These are phyloP conservation scores for Colostygia pectinataria DNA, from an alignment of 2,888 invertebrate genomes.

Conservation along the genomic window DNA sequence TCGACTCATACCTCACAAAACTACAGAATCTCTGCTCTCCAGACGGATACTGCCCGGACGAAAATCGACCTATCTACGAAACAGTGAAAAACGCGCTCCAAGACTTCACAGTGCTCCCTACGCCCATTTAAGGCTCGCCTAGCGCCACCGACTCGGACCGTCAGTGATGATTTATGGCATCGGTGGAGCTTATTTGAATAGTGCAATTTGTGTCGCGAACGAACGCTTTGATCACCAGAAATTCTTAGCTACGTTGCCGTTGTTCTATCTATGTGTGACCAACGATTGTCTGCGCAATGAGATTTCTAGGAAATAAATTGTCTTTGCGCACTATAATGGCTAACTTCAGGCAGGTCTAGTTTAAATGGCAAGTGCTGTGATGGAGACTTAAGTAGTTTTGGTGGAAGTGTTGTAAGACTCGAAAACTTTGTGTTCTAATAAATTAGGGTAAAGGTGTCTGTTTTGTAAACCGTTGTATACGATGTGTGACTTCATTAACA, in stretches of 20 bases:
- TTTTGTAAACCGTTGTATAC: slow-evolving; percentile 82
- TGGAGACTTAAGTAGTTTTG: slow-evolving; percentile 18
- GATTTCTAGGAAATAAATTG: not conserved
- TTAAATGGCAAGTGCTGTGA: not conserved
- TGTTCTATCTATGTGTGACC: not conserved
- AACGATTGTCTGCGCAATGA: not conserved
- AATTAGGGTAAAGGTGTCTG: slow-evolving; percentile 65
- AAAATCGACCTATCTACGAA: slow-evolving; percentile 93
- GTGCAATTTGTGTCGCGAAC: slow-evolving; percentile 38
- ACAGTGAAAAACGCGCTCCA: slow-evolving; percentile 95
- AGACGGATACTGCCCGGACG: slow-evolving; percentile 91
- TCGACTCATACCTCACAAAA: slow-evolving; percentile 96
- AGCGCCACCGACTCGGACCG: slow-evolving; percentile 78
- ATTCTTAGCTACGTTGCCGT: slow-evolving; percentile 24
- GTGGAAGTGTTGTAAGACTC: slow-evolving; percentile 31
- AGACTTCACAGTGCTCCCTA: slow-evolving; percentile 95
- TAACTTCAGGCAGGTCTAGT: not conserved
- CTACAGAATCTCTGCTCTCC: slow-evolving; percentile 95
- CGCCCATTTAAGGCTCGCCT: slow-evolving; percentile 89
- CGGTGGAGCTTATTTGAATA: slow-evolving; percentile 66
- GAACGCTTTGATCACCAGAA: slow-evolving; percentile 52
- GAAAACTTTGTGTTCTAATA: slow-evolving; percentile 61
- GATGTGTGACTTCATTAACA: slow-evolving; percentile 77
- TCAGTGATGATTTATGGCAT: slow-evolving; percentile 56
- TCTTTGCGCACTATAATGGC: not conserved